Base-by-base conservation (phyloP, 2,888 invertebrate genomes). In the Napeogenes inachia region DNA sequence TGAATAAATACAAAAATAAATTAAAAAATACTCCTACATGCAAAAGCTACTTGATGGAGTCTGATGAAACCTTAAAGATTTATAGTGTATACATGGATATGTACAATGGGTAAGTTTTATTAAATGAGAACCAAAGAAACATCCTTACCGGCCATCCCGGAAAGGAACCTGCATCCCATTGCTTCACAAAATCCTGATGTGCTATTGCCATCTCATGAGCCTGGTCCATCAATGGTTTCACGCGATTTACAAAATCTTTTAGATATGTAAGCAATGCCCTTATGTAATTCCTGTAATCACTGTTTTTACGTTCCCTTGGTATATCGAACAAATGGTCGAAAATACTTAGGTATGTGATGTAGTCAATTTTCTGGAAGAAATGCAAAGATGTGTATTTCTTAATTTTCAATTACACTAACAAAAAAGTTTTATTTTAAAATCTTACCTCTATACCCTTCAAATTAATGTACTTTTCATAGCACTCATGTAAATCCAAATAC, bases 261-360 rank as follows among this genome's bases (percentile, higher is more conserved):
- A 99, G 86, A 82, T 99, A 99, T 45, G 96, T 95, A 63, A 98
- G 91, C 13, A 99, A 86, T 2, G 93, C 92, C 64, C 96, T 92
- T 45, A 99, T 89, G 81, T 99, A 99, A 72, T 94, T 94, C 59
- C 95, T 92, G 80, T 96, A 97, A 71, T 96, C 96, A 60, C 95
- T 95, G 81, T 96, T 97, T 87, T 96, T 97, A 63, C 96, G 92
- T 74, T 97, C 97, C 87, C 95, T 96, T 0, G 98, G 95, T 76
- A 99, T 96, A 75, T 99, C 99, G 83, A 96, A 98, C 13, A 99
- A 92, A 78, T 97, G 97, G 82, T 99, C 99, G 80, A 99, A 98
- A 63, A 95, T 94, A 68, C 95, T 95, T 66, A 99, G 86, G 82
- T 99, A 99, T 0, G 96, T 95, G 57, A 99, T 97, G 84, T 99